Base-by-base conservation (phyloP, 2,888 invertebrate species). In the Calliopum simillimum region DNA sequence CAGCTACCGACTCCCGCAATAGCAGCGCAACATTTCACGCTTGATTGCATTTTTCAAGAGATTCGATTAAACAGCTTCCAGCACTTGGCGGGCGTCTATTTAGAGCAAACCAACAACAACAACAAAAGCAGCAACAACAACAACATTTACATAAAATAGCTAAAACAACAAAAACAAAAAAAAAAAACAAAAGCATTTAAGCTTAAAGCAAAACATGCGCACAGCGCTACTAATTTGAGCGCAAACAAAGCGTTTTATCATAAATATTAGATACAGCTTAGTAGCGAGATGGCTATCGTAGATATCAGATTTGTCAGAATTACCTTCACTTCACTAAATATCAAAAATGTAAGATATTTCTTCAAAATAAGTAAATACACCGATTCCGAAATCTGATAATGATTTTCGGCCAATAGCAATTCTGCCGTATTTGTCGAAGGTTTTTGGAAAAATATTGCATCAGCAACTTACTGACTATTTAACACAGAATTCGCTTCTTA, bases 201-300 rank as follows among this genome's bases (percentile, higher is more conserved):
- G 23, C 33, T 33, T 33, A 33, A 33, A 25, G 11, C 21, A 23
- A 56, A 21, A 21, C 4, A 21, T 61, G 61, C 23, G 21, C 64
- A 25, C 11, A 25, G 33, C 53, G 53, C 64, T 51, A 64, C 64
- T 64, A 53, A 64, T 64, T 64, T 43, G 8, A 49, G 51, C 49
- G 51, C 53, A 64, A 64, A 53, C 64, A 64, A 64, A 64, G 51
- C 51, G 53, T 49, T 53, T 33, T 49, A 49, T 41, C 64, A 64
- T 64, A 64, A 64, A 64, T 64, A 41, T 53, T 51, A 49, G 3
- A 41, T 12, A 64, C 53, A 53, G 41, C 53, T 64, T 33, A n/a
- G 51, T 51, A 33, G 8, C 33, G 33, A 33, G 5, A 33, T 33
- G n/a, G n/a, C n/a, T n/a, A n/a, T n/a, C n/a, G n/a, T n/a, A n/a